A percentile compares a stretch with the other conserved stretches of the same genome.
phyloP scores from a whole-genome alignment of 2,888 invertebrate genomes.

The Limulus polyphemus region DNA sequence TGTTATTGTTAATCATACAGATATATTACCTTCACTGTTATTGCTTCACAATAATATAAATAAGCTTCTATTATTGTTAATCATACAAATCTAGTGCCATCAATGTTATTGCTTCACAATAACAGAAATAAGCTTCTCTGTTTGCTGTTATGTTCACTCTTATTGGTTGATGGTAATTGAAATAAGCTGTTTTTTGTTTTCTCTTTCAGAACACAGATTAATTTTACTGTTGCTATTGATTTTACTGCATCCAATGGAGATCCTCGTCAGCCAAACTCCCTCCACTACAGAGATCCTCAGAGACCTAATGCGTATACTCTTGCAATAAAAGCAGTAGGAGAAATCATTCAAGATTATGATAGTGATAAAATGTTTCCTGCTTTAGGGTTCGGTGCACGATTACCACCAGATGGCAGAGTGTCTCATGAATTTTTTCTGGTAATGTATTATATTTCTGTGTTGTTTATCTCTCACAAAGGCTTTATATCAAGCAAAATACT shows the following conservation, averaged over 20 bases:
- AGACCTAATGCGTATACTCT: constrained; percentile 38
- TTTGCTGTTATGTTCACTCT: too few species aligned
- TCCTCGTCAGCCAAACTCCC: constrained; percentile 35
- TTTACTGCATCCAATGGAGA: constrained; percentile 42
- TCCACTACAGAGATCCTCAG: constrained; percentile 38
- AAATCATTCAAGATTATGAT: constrained; percentile 42
- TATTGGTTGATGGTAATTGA: too few species aligned
- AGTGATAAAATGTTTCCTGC: constrained; percentile 44
- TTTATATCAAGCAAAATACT: too few species aligned
- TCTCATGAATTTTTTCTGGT: constrained; percentile 39
- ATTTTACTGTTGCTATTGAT: constrained; percentile 41
- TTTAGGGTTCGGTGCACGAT: constrained; percentile 44
- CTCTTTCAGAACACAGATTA: constrained; percentile 35
- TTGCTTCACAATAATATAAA: too few species aligned
- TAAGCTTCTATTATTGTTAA: too few species aligned
- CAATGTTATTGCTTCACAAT: too few species aligned
- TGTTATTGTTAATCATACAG: too few species aligned
- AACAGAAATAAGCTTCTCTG: too few species aligned
- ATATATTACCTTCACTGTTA: too few species aligned
- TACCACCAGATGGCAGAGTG: constrained; percentile 41
- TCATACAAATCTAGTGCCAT: too few species aligned
- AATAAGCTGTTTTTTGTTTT: not conserved
- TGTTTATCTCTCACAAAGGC: too few species aligned
- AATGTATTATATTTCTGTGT: too few species aligned
- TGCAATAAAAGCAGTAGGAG: constrained; percentile 38